Percentiles rank a stretch among this genome's conserved stretches.
phyloP scores from a whole-genome alignment of 1,140 invertebrate genomes.

The Solen grandis region DNA sequence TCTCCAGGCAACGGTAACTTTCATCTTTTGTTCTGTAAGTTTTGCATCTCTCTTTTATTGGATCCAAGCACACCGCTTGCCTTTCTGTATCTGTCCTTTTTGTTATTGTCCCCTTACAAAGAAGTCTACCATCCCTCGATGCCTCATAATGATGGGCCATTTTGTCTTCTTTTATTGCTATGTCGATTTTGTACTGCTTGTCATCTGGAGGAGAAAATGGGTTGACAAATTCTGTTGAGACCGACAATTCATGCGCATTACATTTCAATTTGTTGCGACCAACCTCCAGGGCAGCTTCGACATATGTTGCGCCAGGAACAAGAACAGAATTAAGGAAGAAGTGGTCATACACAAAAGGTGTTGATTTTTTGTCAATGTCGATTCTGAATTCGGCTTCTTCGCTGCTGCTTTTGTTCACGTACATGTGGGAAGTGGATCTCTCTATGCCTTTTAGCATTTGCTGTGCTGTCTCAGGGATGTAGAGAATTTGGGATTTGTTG shows the following conservation, averaged over 20 bases:
- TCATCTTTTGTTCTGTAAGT: constrained; percentile 49
- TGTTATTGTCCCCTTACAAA: background rate
- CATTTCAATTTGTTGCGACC: constrained; percentile 5
- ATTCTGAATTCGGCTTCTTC: constrained; percentile 31
- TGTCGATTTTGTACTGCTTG: constrained; percentile 32
- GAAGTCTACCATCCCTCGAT: background rate
- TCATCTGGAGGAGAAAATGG: constrained; percentile 24
- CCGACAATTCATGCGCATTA: background rate
- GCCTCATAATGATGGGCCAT: background rate
- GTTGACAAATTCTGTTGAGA: constrained; percentile 31
- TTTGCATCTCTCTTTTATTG: constrained; percentile 59
- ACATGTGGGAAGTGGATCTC: constrained; percentile 5
- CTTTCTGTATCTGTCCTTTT: background rate
- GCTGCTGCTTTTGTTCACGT: constrained; percentile 1
- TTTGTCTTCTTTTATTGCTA: background rate
- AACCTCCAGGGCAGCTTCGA: constrained; percentile 50
- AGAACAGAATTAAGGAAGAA: constrained; percentile 35
- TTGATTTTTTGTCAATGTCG: constrained; percentile 8
- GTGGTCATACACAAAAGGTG: constrained; percentile 60
- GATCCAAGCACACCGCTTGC: constrained; percentile 28
- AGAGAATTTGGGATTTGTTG: constrained; percentile 11
- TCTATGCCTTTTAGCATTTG: constrained; percentile 26
- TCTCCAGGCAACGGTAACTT: constrained; percentile 58
- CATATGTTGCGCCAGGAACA: constrained; percentile 61
- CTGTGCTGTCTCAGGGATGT: constrained; percentile 20